phyloP scores from a whole-genome alignment of 2,888 invertebrate species.

The Drosophila helvetica region DNA sequence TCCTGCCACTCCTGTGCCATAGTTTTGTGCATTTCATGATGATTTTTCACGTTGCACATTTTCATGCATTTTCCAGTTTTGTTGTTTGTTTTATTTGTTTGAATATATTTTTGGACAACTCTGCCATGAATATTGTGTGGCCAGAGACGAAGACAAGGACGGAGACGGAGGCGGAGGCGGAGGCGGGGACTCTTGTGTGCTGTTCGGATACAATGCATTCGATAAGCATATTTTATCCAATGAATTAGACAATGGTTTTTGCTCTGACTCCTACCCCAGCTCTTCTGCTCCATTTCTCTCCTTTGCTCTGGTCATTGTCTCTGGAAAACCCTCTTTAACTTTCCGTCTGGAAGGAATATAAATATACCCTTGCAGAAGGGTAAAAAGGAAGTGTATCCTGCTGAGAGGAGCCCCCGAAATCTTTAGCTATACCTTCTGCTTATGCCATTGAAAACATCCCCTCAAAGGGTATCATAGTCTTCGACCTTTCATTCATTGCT shows the following conservation, averaged over 20 bases:
- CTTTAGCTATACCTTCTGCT: not conserved
- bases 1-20: not conserved
- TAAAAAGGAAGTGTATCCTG: too few species aligned
- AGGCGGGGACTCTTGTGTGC: not conserved
- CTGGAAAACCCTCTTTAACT: not conserved
- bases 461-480: not conserved
- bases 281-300: not conserved
- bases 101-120: not conserved
- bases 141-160: not conserved
- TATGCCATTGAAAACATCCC: not conserved
- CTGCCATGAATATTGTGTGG: not conserved
- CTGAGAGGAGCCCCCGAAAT: too few species aligned
- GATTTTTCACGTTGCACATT: conserved; percentile 5
- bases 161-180: not conserved
- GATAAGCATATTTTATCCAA: conserved; percentile 27
- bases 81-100: conserved; percentile 13
- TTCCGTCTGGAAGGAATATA: not conserved
- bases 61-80: conserved; percentile 9
- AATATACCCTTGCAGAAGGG: not conserved
- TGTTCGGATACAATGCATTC: conserved; percentile 8
- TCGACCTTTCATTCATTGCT: too few species aligned
- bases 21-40: conserved; percentile 1
- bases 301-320: not conserved
- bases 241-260: conserved; percentile 12
- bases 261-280: not conserved